Conservation (phyloP, 2,113 vertebrate species). For the Cairina moschata region DNA sequence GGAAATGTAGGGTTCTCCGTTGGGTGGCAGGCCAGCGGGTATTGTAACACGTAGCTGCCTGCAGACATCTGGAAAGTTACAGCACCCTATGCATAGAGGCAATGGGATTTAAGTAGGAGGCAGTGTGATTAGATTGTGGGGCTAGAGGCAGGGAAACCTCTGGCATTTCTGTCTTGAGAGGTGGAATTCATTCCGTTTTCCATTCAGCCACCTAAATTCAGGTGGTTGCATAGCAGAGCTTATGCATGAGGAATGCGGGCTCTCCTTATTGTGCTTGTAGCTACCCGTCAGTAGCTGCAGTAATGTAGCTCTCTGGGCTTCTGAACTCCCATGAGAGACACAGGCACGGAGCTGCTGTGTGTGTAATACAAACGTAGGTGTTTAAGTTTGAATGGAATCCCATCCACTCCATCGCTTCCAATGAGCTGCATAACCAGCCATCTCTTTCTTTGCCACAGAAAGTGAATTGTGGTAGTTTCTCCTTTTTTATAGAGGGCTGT, state of each 20-base stretch:
- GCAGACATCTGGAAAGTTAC: background rate
- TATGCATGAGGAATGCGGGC: background rate
- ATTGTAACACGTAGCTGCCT: background rate
- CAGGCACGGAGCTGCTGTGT: background rate
- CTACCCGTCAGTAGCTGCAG: background rate
- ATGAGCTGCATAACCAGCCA: background rate
- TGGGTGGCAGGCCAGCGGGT: background rate
- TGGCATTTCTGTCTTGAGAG: background rate
- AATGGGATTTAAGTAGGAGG: background rate
- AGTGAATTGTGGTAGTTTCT: background rate
- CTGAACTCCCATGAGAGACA: background rate
- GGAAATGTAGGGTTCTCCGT: background rate
- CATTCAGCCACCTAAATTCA: background rate
- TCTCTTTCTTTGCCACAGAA: background rate
- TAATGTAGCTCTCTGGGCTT: background rate
- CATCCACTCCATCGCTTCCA: background rate
- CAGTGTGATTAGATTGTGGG: background rate
- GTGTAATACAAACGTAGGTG: background rate
- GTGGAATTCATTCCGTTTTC: background rate
- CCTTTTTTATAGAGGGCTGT: background rate
- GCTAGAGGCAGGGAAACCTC: background rate
- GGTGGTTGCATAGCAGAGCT: background rate
- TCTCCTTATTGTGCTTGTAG: accelerated
- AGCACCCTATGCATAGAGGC: background rate
- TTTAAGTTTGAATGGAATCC: background rate